Evolutionary conservation across 2,888 invertebrate species (phyloP), one percentile per base, ranked within the genome.

Genomic region (Raillietiella orientalis): DNA sequence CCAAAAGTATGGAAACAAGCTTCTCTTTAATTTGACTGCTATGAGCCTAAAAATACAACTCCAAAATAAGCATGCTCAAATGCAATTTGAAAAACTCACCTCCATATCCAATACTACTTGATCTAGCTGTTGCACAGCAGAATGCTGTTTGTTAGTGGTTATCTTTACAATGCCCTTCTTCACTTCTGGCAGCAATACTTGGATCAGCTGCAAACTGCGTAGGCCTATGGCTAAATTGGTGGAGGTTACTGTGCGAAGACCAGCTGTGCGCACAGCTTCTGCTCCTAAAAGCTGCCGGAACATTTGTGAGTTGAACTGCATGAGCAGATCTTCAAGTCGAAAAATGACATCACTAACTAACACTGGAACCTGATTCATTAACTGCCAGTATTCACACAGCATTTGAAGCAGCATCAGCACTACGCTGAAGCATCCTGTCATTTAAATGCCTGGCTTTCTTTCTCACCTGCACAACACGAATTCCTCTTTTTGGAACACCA

Each of bases 241-340:
- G 38, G 77, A 84, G 4, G 87, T 82, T 34, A 87, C 87, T 14
- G 77, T 82, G 49, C 77, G 77, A 27, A 79, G 50, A 4, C 90
- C 90, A 19, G 84, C 84, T 33, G 79, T 66, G 40, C 77, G 71
- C 41, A 93, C 60, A 4, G 96, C 93, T 22, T 90, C 90, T 21
- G 90, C 93, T 22, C 90, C 93, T 28, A 96, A 55, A 28, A 96
- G 75, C 36, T 96, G 55, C 45, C 90, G 87, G 47, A 79, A 87
- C 3, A 52, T 49, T 28, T 53, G 41, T 3, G 52, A 50, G 36
- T 51, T 56, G 37, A 55, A 56, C 27, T 41, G 41, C 44, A 53
- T 27, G 5, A 33, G 25, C 16, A 35, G 26, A 22, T 30, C 29
- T 10, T 28, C 26, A 9, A 33, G 31, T 10, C 30, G 24, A 3